Conservation (phyloP, 2,113 vertebrate genomes). For the Chionomys nivalis region DNA sequence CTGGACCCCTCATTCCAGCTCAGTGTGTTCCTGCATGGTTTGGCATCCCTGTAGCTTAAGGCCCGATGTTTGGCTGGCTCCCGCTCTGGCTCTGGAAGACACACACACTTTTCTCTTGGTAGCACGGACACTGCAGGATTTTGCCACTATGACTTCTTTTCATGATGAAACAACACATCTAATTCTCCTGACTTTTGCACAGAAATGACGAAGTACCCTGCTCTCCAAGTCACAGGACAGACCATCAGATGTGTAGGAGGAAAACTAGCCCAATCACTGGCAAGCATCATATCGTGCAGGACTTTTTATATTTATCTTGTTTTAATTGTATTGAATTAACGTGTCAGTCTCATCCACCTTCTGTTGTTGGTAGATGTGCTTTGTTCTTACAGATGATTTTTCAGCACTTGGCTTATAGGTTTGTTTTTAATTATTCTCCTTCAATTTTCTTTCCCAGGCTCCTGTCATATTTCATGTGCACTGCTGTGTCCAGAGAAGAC, state of each 20-base stretch:
- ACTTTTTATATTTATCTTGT: not conserved
- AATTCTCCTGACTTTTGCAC: not conserved
- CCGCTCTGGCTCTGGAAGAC: not conserved
- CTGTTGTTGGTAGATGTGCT: not conserved
- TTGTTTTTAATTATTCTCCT: constrained; percentile 12
- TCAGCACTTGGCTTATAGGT: not conserved
- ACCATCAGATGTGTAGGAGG: not conserved
- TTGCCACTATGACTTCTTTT: not conserved
- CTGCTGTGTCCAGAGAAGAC: not conserved
- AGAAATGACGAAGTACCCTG: not conserved
- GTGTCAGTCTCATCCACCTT: not conserved
- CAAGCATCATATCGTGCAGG: not conserved
- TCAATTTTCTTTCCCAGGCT: not conserved
- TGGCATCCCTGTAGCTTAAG: not conserved
- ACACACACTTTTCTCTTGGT: not conserved
- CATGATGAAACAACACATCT: not conserved
- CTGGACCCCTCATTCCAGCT: not conserved
- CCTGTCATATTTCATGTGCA: not conserved
- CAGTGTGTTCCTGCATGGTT: not conserved
- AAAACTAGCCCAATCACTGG: not conserved
- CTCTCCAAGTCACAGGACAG: not conserved
- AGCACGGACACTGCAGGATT: accelerated
- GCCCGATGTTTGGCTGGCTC: not conserved
- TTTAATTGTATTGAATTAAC: not conserved
- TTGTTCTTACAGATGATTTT: not conserved